These are phyloP conservation scores for Urechis unicinctus DNA, from an alignment of 2,888 invertebrate species.

Conservation along the genomic window DNA sequence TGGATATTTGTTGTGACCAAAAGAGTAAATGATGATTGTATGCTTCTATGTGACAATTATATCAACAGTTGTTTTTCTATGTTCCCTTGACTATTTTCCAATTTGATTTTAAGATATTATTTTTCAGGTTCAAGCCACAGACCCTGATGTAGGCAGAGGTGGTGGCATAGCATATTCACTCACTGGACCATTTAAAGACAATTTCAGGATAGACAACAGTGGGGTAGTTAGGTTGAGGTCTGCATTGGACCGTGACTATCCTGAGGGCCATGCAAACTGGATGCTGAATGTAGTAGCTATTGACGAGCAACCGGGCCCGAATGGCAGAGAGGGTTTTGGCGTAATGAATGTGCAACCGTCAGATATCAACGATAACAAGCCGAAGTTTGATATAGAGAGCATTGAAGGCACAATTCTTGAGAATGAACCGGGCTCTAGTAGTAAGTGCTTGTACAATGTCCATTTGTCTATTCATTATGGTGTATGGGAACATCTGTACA, in stretches of 20 bases:
- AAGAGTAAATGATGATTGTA: too few relatives aligned
- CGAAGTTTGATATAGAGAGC: constrained; percentile 19
- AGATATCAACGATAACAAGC: constrained; percentile 22
- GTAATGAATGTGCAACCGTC: constrained; percentile 13
- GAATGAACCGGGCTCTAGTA: constrained; percentile 2
- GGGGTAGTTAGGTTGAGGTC: constrained; percentile 12
- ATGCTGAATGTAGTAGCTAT: constrained; percentile 21
- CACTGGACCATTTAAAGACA: constrained; percentile 1
- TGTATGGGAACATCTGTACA: too few relatives aligned
- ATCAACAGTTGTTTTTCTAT: constrained; percentile 3
- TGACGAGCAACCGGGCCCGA: not conserved
- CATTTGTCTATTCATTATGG: too few relatives aligned
- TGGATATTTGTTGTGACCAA: too few relatives aligned
- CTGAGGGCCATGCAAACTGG: constrained; percentile 17
- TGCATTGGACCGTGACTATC: constrained; percentile 20
- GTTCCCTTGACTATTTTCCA: too few relatives aligned
- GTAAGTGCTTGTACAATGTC: constrained; percentile 8
- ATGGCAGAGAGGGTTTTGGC: constrained; percentile 13
- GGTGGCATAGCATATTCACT: too few relatives aligned
- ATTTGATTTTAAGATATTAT: too few relatives aligned
- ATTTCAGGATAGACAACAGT: constrained; percentile 8
- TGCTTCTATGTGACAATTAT: constrained; percentile 3
- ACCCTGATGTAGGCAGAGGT: constrained; percentile 1
- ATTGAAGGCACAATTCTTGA: constrained; percentile 15
- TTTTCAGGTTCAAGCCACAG: constrained; percentile 6